Evolutionary conservation across 2,888 invertebrate genomes (phyloP).

Genomic region (Deroplatys truncata): DNA sequence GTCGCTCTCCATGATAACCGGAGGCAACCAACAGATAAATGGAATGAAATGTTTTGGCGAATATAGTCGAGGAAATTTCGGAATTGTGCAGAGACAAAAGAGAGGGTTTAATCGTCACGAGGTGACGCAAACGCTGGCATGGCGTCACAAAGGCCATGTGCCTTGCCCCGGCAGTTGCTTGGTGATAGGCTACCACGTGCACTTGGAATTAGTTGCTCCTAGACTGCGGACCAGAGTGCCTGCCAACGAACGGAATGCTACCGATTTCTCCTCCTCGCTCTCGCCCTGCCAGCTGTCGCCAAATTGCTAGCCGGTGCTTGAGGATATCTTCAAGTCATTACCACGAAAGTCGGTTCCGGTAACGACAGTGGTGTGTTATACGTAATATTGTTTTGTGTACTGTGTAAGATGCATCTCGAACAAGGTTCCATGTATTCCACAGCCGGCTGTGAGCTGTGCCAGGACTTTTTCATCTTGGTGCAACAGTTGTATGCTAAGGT

Average conservation of each 20-base stretch:
- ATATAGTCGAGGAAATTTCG: background rate
- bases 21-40: no score
- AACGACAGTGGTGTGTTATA: background rate
- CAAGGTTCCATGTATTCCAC: background rate
- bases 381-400: background rate
- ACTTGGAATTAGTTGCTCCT: background rate
- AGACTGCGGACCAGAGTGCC: background rate
- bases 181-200: background rate
- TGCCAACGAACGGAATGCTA: background rate
- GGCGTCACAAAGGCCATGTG: background rate
- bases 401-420: conserved; percentile 3
- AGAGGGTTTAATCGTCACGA: background rate
- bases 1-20: no score
- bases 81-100: background rate
- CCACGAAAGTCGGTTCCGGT: background rate
- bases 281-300: background rate
- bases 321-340: background rate
- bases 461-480: conserved; percentile 67
- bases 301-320: background rate
- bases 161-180: background rate
- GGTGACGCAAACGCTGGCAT: background rate
- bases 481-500: conserved; percentile 68
- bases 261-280: background rate
- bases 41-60: background rate
- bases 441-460: conserved; percentile 60